These are phyloP conservation scores for Chlamydotis undulata DNA, from an alignment of 2,113 vertebrate species.

Conservation along the genomic window DNA sequence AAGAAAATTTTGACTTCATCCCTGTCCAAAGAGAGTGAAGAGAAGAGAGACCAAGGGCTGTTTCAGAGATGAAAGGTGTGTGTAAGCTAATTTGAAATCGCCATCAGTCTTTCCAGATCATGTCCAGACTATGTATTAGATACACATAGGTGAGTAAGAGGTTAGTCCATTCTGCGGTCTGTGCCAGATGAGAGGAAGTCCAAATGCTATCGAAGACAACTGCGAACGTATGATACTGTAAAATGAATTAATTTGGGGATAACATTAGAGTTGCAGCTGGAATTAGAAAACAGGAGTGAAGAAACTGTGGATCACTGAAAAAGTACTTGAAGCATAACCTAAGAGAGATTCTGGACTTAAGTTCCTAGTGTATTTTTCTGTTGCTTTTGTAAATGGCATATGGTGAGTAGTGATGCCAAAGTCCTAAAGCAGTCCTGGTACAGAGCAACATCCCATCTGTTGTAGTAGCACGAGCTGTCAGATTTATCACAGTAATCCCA, in stretches of 20 bases:
- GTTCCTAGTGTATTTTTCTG: neutral
- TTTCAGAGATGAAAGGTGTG: neutral
- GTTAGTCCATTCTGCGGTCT: neutral
- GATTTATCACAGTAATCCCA: neutral
- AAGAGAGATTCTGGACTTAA: neutral
- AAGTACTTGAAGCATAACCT: neutral
- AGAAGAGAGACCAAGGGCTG: neutral
- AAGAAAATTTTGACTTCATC: neutral
- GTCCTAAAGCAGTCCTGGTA: neutral
- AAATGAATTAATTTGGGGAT: neutral
- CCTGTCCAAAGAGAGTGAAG: neutral
- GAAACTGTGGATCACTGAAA: too few relatives aligned
- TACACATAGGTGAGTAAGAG: neutral
- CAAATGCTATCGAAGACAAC: neutral
- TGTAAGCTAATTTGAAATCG: neutral
- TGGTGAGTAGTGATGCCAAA: neutral
- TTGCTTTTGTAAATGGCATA: neutral
- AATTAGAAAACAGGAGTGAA: neutral
- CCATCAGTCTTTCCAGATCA: neutral
- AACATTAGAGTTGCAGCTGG: rapidly evolving
- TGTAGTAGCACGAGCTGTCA: neutral
- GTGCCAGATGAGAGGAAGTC: neutral
- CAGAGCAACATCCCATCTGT: neutral
- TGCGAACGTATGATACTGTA: rapidly evolving
- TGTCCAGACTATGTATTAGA: neutral